Evolutionary conservation across 2,888 invertebrate genomes (phyloP).

Genomic region (Euphydryas editha): DNA sequence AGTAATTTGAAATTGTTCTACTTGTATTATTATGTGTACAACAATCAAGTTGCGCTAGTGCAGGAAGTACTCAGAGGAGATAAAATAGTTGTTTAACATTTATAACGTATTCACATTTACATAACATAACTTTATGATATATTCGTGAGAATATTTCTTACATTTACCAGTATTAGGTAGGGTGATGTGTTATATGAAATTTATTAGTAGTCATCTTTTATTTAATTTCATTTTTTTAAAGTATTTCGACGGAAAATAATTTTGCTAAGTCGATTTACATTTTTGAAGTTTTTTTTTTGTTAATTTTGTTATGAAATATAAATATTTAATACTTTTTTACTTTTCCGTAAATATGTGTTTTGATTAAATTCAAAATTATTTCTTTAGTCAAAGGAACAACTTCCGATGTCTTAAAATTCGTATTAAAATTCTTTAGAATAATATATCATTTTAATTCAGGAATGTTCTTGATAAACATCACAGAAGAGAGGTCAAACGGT

Average conservation of each 20-base stretch:
- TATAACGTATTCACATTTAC: background rate
- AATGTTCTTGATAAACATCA: slow-evolving; percentile 22
- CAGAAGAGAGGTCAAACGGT: slow-evolving; percentile 17
- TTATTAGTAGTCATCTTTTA: too few species aligned
- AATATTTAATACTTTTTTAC: too few species aligned
- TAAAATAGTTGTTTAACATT: background rate
- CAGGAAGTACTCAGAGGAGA: background rate
- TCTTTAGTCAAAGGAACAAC: background rate
- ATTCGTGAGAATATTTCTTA: background rate
- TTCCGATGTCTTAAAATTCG: slow-evolving; percentile 1
- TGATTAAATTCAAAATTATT: background rate
- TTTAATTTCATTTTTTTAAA: too few species aligned
- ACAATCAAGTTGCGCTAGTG: background rate
- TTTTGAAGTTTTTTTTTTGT: too few species aligned
- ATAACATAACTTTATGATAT: background rate
- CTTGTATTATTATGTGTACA: background rate
- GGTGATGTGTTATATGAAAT: too few species aligned
- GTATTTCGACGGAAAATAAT: too few species aligned
- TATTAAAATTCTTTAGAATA: slow-evolving; percentile 10
- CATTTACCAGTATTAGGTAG: too few species aligned
- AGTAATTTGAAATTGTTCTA: slow-evolving; percentile 51
- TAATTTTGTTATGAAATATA: too few species aligned
- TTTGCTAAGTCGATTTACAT: too few species aligned
- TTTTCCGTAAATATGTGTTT: background rate
- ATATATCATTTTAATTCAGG: slow-evolving; percentile 21